These are phyloP conservation scores for Sebastes trivittatus DNA, from an alignment of 2,797 vertebrate genomes.

Conservation along the genomic window DNA sequence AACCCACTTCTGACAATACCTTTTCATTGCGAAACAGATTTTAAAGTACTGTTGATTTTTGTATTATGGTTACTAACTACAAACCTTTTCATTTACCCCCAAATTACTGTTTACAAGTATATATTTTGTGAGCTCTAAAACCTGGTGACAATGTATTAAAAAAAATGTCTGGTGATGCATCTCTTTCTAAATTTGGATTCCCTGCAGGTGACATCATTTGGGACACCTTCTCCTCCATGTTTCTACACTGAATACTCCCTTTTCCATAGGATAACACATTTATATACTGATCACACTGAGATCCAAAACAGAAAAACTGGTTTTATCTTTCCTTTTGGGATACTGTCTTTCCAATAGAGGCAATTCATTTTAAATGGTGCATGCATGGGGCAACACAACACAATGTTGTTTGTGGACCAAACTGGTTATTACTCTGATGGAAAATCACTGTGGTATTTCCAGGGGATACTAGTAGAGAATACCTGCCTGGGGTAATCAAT, in stretches of 20 bases:
- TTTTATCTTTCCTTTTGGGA: not conserved
- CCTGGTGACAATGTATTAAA: not conserved
- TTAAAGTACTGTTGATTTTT: not conserved
- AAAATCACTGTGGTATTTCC: conserved; percentile 2
- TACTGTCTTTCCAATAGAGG: conserved; percentile 2
- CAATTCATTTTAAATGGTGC: not conserved
- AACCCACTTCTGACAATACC: not conserved
- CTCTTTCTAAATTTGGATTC: conserved; percentile 21
- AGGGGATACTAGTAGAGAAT: not conserved
- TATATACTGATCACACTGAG: not conserved
- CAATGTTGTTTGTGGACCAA: not conserved
- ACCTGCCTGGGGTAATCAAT: not conserved
- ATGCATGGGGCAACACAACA: not conserved
- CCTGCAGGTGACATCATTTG: conserved; percentile 36
- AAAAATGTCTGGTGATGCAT: not conserved
- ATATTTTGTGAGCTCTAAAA: not conserved
- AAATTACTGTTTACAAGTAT: not conserved
- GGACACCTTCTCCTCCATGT: conserved; percentile 14
- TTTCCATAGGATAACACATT: not conserved
- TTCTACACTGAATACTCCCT: not conserved
- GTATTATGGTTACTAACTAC: not conserved
- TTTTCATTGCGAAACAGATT: not conserved
- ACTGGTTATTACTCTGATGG: not conserved
- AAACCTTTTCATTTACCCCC: not conserved
- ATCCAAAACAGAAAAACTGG: not conserved